Evolutionary conservation across 2,888 invertebrate genomes (phyloP).

Genomic region (Poecilobothrus nobilitatus): DNA sequence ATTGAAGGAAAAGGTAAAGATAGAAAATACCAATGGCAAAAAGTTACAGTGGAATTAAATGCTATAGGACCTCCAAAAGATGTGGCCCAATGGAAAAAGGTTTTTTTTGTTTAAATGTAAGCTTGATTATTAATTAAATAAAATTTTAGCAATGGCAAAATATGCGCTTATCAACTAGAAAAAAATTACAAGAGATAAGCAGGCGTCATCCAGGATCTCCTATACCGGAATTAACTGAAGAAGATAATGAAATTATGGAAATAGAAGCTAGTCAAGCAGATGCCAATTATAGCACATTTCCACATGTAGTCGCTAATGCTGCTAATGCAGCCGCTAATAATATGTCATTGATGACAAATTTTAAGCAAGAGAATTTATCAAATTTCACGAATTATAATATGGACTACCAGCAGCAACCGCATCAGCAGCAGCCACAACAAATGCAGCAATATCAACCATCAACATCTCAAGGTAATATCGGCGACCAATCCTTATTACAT

Average conservation of each 20-base stretch:
- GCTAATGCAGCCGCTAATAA: background rate
- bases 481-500: background rate
- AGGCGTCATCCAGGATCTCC: background rate
- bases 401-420: background rate
- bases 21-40: slow-evolving; percentile 8
- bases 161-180: background rate
- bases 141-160: slow-evolving; percentile 2
- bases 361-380: slow-evolving; percentile 1
- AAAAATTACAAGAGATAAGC: background rate
- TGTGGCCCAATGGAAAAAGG: background rate
- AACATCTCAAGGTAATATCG: background rate
- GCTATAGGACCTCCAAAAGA: background rate
- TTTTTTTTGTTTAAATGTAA: background rate
- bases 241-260: background rate
- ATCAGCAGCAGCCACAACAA: background rate
- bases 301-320: background rate
- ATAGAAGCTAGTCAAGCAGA: background rate
- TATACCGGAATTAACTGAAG: background rate
- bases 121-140: background rate
- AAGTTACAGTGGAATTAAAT: background rate
- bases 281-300: background rate
- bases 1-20: slow-evolving; percentile 12
- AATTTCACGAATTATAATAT: background rate
- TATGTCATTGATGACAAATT: background rate
- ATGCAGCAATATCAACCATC: background rate